Evolutionary conservation across 2,888 invertebrate genomes (phyloP), one percentile per base, ranked within the genome.

Genomic region (Elmis aenea): DNA sequence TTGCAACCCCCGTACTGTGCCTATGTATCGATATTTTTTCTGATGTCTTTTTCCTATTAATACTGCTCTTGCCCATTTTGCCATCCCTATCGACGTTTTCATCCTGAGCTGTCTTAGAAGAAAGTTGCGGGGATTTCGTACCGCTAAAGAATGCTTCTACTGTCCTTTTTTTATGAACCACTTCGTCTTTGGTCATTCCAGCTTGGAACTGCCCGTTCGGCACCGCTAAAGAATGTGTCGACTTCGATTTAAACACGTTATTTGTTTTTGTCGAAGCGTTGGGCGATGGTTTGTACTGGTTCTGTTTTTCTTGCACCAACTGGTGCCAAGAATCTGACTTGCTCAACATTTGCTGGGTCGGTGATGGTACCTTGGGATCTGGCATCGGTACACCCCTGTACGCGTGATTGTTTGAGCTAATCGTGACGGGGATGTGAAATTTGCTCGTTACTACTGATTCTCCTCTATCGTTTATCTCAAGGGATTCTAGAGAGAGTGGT

Each of bases 311-410:
- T 34, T 73, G 63, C 41, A 74, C 74, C 41, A 86, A 71, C 56
- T 85, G 84, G 59, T 85, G 83, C 87, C 86, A 88, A 2, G 86
- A 85, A 60, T 86, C 86, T 5, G 85, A 85, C 61, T 85, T 83
- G 52, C 75, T 18, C 5, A 30, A 13, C 26, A 33, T 33, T 13
- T 42, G 33, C 15, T 30, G 23, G 5, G 42, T 36, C 2, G 47
- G 42, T 21, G 38, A 34, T 16, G 39, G 30, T n/a, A n/a, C n/a
- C n/a, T n/a, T n/a, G n/a, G n/a, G n/a, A n/a, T n/a, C n/a, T 11
- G 37, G 40, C 29, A 39, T n/a, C 30, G 42, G 37, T 36, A 50
- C 35, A 34, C 38, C 22, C 8, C 13, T 20, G 11, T 12, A 9
- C 18, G 14, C 18, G 8, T n/a, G 10, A 5, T 14, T 11, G 2